Base-by-base conservation (phyloP, 2,113 vertebrate species). In the Equus przewalskii region DNA sequence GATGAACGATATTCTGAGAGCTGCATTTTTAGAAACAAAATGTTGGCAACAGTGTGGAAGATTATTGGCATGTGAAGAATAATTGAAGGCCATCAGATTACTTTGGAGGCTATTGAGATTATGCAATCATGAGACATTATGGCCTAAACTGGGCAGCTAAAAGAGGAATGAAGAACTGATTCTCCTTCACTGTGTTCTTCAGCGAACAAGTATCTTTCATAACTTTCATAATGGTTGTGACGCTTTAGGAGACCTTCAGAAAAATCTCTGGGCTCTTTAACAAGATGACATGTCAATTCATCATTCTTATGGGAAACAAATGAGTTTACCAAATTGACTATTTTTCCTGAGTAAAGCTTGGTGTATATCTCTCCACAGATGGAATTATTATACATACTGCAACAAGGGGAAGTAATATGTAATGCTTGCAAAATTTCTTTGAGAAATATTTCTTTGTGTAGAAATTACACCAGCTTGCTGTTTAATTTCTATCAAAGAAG, bases 241-340 rank as follows among this genome's bases (percentile, higher is more conserved):
- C 16, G n/a, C 22, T 72, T 44, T 36, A 56, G 18, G 41, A 67
- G n/a, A 69, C 0, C 49, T 94, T 87, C 36, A 83, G 73, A 78
- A 91, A 92, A 60, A 28, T 51, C 51, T 91, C 26, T 95, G 54
- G 1, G 3, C 16, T 79, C 9, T 79, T 91, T 83, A 58, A 64
- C n/a, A 79, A 76, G 24, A 70, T 80, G 58, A 36, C 10, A 54
- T 6, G 13, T 46, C 15, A 54, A 36, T 67, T 94, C 12, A 46
- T 89, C 51, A 81, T 97, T 89, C 44, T 82, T 13, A 14, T 33
- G 9, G 18, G n/a, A 92, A 95, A 62, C 3, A 78, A 94, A 92
- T 44, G 19, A 28, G 26, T 49, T 87, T 67, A 81, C 13, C n/a
- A 76, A 84, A 65, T 28, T 64, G 18, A 30, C 44, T 86, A n/a